These are phyloP conservation scores for Aythya fuligula DNA, from an alignment of 2,797 vertebrate species.

Conservation along the genomic window DNA sequence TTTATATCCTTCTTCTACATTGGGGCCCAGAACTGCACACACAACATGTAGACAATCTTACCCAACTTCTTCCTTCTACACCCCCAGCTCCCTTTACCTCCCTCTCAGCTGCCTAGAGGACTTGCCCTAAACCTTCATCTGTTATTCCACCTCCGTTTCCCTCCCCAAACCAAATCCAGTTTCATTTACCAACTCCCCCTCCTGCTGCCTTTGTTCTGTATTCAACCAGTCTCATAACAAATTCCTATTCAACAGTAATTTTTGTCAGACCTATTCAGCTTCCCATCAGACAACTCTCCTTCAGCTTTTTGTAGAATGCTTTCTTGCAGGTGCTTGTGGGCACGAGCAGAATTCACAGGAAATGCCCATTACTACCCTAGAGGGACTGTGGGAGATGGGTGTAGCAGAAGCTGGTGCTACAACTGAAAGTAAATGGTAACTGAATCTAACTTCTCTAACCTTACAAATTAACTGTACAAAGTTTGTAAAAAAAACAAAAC, in stretches of 20 bases:
- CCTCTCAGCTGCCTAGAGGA: not conserved
- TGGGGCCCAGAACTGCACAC: not conserved
- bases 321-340: rapidly evolving
- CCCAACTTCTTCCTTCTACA: not conserved
- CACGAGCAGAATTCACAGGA: rapidly evolving
- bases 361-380: rapidly evolving
- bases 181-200: not conserved
- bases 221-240: not conserved
- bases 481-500: no score
- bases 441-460: not conserved
- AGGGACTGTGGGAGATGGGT: not conserved
- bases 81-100: not conserved
- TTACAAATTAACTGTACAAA: not conserved
- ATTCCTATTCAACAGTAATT: not conserved
- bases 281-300: no score
- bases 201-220: not conserved
- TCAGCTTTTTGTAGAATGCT: not conserved
- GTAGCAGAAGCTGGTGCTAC: not conserved
- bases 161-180: not conserved
- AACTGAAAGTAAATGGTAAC: not conserved
- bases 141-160: not conserved
- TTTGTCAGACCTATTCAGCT: no score
- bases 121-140: not conserved
- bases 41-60: not conserved
- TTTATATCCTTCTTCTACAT: not conserved